Base-by-base conservation (phyloP, 2,888 invertebrate genomes). In the Tetrapedia diversipes region DNA sequence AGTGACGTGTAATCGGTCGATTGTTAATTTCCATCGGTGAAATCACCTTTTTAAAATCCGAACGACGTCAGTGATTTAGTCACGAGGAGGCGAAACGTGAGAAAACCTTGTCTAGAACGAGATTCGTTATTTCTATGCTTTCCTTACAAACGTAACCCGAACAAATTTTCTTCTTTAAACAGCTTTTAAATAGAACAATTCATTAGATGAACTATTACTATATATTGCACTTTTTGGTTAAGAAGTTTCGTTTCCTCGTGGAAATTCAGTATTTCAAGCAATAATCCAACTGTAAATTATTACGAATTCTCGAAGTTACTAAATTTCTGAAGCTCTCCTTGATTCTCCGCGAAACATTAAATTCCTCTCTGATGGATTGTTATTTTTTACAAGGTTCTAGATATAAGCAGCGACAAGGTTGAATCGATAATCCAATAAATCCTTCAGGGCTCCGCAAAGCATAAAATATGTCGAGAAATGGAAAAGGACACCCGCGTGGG, bases 371-470 rank as follows among this genome's bases (percentile, higher is more conserved):
- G 16, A 2, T 27, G n/a, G 16, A 57, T 39, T 65, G 54, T 66
- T 71, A 59, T 67, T 67, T 67, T 37, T 57, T 11, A 41, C 47
- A 49, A 32, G 24, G 43, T 34, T 65, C n/a, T 22, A 16, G 39
- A 27, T 43, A 39, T 65, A 65, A 65, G 56, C 65, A 34, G 57
- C 49, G 7, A 45, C 74, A 60, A 75, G 57, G 65, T 22, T 59
- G 37, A 74, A 75, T 75, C 74, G 32, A 75, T 75, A 75, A 75
- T 59, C 65, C 75, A 19, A 75, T 75, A 75, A 27, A 66, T 54
- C 41, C 47, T 66, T 51, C 66, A 54, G 41, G 29, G 34, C n/a
- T 75, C 27, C 41, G 41, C 47, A 60, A 65, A 64, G 56, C 57
- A 14, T 37, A 54, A 51, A 56, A 61, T 47, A 37, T 47, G 53